Conservation (phyloP, 1,140 invertebrate species). For the Samia ricini region DNA sequence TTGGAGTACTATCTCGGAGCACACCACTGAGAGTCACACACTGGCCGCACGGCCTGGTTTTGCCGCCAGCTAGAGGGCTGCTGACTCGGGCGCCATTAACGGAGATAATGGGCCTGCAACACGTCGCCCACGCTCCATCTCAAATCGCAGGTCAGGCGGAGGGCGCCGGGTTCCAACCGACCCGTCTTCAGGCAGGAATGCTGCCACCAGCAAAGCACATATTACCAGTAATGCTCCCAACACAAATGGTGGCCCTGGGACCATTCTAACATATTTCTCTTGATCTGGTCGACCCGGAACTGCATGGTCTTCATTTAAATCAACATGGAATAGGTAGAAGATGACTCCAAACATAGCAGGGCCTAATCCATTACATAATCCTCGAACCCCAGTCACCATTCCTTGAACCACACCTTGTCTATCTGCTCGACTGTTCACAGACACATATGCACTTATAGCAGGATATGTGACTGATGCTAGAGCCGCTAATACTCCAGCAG, state of each 20-base stretch:
- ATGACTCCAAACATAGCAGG: conserved; percentile 98
- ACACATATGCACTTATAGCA: conserved; percentile 99
- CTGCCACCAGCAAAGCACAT: conserved; percentile 94
- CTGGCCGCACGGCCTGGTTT: conserved; percentile 63
- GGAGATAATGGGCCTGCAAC: conserved; percentile 88
- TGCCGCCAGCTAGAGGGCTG: conserved; percentile 80
- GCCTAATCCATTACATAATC: conserved; percentile 94
- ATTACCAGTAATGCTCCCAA: conserved; percentile 98
- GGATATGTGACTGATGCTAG: conserved; percentile 98
- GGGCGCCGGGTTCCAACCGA: conserved; percentile 66
- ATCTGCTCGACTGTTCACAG: conserved; percentile 96
- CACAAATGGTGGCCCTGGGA: conserved; percentile 99
- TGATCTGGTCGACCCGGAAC: conserved; percentile 46
- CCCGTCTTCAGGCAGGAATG: conserved; percentile 91
- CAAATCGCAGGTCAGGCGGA: conserved; percentile 87
- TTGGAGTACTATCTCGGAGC: conserved; percentile 26
- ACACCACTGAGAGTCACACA: conserved; percentile 51
- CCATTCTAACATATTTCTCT: conserved; percentile 80
- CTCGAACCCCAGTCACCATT: conserved; percentile 97
- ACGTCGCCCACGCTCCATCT: conserved; percentile 85
- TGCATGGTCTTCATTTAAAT: conserved; percentile 89
- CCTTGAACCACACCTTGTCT: conserved; percentile 99
- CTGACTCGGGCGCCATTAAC: conserved; percentile 86
- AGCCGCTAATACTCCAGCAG: conserved; percentile 96
- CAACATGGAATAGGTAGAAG: conserved; percentile 99